Base-by-base conservation (phyloP, 2,797 vertebrate species). In the Coregonus suidteri region DNA sequence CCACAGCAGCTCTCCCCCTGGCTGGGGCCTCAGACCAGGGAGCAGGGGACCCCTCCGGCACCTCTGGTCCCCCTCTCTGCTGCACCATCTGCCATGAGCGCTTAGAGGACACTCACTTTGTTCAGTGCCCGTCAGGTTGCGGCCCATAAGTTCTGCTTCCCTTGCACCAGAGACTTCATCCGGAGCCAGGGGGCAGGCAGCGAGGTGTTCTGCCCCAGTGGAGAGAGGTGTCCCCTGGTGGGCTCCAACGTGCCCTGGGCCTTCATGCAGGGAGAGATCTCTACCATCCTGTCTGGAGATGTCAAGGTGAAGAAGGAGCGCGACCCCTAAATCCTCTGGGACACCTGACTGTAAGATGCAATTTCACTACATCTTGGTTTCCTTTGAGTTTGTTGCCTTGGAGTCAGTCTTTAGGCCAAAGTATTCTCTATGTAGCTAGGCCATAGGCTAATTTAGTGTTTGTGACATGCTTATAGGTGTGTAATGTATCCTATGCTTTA, bases 141-240 rank as follows among this genome's bases (percentile, higher is more conserved):
- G 5, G 95, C 96, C 1, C 97, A 99, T 93, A 99, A 99, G 91
- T 98, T 99, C 94, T 99, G 97, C 90, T 99, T 99, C 91, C 97
- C 97, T 70, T 99, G 97, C 91, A 98, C 97, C 81, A 92, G 97
- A 85, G 97, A 97, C 88, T 98, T 97, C 94, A 99, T 99, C 94
- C 98, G 98, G 92, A 96, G 97, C 93, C 97, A 98, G 92, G 97
- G 96, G 0, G 96, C 96, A 86, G 96, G 94, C 7, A 97, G 96
- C 0, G 97, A 99, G 90, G 97, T 98, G 78, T 98, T 97, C 93
- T 99, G 97, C 87, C 97, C 97, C 87, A 98, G 97, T 79, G 96
- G 97, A 1, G 97, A 98, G 90, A 95, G 97, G 77, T 99, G 97
- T 85, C 97, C 97, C 30, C 93, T 99, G 89, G 96, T 98, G 54